These are phyloP conservation scores for Stegostoma tigrinum DNA, from an alignment of 2,113 vertebrate genomes.

Conservation along the genomic window DNA sequence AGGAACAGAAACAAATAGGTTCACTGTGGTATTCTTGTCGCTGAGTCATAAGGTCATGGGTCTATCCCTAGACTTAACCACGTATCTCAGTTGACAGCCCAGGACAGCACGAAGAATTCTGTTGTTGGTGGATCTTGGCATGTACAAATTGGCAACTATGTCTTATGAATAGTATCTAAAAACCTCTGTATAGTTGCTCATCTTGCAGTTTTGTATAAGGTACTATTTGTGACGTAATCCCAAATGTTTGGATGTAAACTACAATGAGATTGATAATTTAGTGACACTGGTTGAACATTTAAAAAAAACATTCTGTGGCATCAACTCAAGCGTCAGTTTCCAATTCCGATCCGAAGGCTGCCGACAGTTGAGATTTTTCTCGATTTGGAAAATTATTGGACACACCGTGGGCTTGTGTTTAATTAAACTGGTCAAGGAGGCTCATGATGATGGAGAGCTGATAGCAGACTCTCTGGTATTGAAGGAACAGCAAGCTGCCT, in stretches of 20 bases:
- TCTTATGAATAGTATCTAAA: not conserved
- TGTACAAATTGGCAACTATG: not conserved
- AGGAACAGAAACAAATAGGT: not conserved
- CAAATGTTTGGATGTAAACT: constrained; percentile 21
- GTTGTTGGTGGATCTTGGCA: not conserved
- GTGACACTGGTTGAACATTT: not conserved
- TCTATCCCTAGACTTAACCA: not conserved
- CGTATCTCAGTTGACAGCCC: not conserved
- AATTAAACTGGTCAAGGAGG: not conserved
- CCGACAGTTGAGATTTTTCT: not conserved
- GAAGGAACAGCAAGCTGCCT: not conserved
- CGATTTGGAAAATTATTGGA: not conserved
- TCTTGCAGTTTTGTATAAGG: constrained; percentile 18
- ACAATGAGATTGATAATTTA: constrained; percentile 9
- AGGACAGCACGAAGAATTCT: not conserved
- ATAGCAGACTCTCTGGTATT: not conserved
- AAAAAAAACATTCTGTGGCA: not conserved
- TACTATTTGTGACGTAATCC: constrained; percentile 20
- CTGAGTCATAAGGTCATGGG: not conserved
- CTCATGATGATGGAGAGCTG: no score
- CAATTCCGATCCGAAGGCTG: not conserved
- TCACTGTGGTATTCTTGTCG: not conserved
- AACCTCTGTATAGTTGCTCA: constrained; percentile 7
- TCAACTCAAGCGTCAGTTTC: not conserved
- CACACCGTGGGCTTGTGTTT: not conserved